phyloP scores from a whole-genome alignment of 2,797 vertebrate genomes.

The Alca torda region DNA sequence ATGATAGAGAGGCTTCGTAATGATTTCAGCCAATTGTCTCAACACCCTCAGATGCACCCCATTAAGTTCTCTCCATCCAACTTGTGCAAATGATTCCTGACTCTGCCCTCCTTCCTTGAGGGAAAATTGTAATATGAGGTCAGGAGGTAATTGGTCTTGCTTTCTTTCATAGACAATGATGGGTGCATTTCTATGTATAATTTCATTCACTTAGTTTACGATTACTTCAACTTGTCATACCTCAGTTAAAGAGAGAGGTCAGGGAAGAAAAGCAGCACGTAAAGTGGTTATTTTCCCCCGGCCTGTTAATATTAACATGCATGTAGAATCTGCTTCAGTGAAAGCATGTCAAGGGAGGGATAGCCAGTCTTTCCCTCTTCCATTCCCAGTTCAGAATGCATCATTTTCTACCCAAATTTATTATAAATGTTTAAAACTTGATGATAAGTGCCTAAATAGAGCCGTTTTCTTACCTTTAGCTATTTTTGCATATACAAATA shows the following conservation, averaged over 20 bases:
- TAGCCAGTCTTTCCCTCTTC: background rate
- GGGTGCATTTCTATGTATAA: background rate
- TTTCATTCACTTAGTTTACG: conserved; percentile 47
- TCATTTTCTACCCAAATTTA: background rate
- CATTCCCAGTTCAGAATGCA: background rate
- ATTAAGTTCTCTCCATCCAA: background rate
- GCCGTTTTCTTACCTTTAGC: background rate
- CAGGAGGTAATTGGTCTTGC: conserved; percentile 1
- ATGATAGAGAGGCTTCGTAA: background rate
- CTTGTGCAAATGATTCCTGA: background rate
- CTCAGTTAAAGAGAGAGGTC: background rate
- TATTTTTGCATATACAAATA: background rate
- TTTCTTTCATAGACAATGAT: conserved; percentile 36
- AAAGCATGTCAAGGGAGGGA: background rate
- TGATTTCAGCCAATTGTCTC: background rate
- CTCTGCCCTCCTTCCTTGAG: background rate
- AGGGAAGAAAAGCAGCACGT: background rate
- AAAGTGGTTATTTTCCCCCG: conserved; percentile 20
- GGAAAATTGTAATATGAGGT: background rate
- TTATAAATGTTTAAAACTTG: background rate
- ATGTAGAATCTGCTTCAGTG: background rate
- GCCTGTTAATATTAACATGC: conserved; percentile 19
- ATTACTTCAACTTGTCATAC: background rate
- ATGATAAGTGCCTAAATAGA: background rate
- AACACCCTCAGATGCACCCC: background rate